Evolutionary conservation across 1,140 invertebrate genomes (phyloP), one percentile per base, ranked within the genome.

Genomic region (Musca domestica): DNA sequence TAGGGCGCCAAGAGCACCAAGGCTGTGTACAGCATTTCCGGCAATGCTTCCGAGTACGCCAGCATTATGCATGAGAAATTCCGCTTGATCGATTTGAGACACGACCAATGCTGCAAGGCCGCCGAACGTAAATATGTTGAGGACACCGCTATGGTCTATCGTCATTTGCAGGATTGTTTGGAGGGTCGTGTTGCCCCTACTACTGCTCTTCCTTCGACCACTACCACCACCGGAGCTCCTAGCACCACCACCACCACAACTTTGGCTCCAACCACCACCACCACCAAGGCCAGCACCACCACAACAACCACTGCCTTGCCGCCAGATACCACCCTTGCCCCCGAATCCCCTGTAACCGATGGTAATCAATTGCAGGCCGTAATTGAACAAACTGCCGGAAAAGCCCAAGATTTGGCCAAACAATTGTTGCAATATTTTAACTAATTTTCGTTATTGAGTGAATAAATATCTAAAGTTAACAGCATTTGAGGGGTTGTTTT

Each of bases 1-100:
- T 17, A 80, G 77, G 77, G 77, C 19, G 73, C 74, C 4, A 77
- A 79, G 61, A 80, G 77, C 56, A 80, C 77, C 4, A 71, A 77
- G n/a, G 19, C 71, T 30, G 75, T 72, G 0, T 80, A 80, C 63
- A 73, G 72, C 69, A 79, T 80, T 20, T 80, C 77, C 6, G 77
- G 77, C 12, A 80, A 80, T 69, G 77, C 77, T 34, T 73, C 77
- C 0, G 77, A 80, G 22, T 71, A 74, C 4, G 70, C 74, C 4
- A 72, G 61, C 3, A n/a, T 77, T 23, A 51, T 79, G 69, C 73
- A 75, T 63, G 77, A 80, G 46, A 74, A 76, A n/a, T 77, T 80
- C 61, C 77, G 76, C 6, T 66, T 75, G 20, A 71, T 79, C 25
- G 76, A 79, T 47, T 65, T 80, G 23, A 68, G 72, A 2, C 72